Evolutionary conservation across 1,140 invertebrate species (phyloP).

Genomic region (Drosophila carrolli): DNA sequence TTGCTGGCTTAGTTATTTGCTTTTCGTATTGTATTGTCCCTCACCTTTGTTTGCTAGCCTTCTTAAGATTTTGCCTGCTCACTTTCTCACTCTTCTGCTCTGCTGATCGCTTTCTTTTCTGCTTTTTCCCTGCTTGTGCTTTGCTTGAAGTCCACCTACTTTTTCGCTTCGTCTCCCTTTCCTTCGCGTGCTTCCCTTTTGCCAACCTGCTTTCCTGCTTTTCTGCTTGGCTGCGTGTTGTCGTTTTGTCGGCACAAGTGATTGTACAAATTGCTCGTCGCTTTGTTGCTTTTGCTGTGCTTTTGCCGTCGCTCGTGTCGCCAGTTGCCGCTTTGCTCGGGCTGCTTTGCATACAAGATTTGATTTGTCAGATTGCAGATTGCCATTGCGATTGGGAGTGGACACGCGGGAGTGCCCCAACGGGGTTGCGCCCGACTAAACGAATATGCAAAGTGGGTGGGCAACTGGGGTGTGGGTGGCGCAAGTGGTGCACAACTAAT

Average conservation of each 20-base stretch:
- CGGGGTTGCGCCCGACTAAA: constrained; percentile 10
- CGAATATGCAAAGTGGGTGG: constrained; percentile 27
- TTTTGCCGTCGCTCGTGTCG: background rate
- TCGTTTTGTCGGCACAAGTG: constrained; percentile 68
- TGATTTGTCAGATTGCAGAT: constrained; percentile 66
- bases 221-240: constrained; percentile 18
- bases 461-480: background rate
- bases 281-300: constrained; percentile 30
- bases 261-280: constrained; percentile 76
- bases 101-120: background rate
- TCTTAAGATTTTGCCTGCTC: background rate
- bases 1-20: background rate
- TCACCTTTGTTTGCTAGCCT: too few species aligned
- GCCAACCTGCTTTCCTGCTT: constrained; percentile 8
- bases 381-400: constrained; percentile 37
- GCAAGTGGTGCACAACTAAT: constrained; percentile 51
- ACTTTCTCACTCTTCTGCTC: background rate
- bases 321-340: constrained; percentile 12
- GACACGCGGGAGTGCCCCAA: constrained; percentile 29
- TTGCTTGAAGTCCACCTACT: background rate
- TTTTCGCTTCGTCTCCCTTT: background rate
- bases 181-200: constrained; percentile 5
- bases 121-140: background rate
- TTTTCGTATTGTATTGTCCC: background rate
- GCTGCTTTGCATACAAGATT: constrained; percentile 74